phyloP scores from a whole-genome alignment of 2,888 invertebrate species.

The Lasius platythorax region DNA sequence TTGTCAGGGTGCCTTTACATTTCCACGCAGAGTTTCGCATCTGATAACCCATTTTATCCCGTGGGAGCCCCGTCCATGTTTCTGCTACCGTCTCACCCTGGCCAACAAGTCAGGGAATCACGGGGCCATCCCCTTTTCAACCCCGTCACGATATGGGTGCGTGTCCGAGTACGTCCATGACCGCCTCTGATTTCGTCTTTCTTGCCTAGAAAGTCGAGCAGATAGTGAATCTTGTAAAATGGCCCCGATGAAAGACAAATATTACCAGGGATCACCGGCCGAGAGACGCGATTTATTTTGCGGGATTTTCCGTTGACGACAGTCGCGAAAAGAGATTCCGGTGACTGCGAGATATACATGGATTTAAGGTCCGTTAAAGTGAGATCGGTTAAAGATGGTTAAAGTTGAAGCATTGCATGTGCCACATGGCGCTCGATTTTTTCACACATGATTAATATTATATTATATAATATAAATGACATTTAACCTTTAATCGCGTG shows the following conservation, averaged over 20 bases:
- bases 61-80: conserved; percentile 72
- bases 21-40: conserved; percentile 81
- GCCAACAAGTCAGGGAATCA: conserved; percentile 55
- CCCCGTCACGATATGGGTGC: conserved; percentile 56
- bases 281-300: conserved; percentile 78
- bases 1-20: conserved; percentile 84
- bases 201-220: conserved; percentile 77
- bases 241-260: conserved; percentile 81
- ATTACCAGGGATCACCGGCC: conserved; percentile 79
- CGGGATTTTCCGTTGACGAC: conserved; percentile 68
- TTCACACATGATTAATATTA: background rate
- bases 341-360: conserved; percentile 11
- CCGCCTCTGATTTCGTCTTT: conserved; percentile 71
- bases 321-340: conserved; percentile 41
- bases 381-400: background rate
- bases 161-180: conserved; percentile 66
- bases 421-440: background rate
- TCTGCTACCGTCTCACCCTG: conserved; percentile 42
- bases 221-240: conserved; percentile 84
- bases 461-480: background rate
- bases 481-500: background rate
- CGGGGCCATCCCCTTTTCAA: conserved; percentile 56
- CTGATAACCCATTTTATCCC: conserved; percentile 82
- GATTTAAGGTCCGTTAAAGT: conserved; percentile 14
- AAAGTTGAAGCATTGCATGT: conserved; percentile 5